These are phyloP conservation scores for Epinephelus moara DNA, from an alignment of 2,113 vertebrate genomes.

Conservation along the genomic window DNA sequence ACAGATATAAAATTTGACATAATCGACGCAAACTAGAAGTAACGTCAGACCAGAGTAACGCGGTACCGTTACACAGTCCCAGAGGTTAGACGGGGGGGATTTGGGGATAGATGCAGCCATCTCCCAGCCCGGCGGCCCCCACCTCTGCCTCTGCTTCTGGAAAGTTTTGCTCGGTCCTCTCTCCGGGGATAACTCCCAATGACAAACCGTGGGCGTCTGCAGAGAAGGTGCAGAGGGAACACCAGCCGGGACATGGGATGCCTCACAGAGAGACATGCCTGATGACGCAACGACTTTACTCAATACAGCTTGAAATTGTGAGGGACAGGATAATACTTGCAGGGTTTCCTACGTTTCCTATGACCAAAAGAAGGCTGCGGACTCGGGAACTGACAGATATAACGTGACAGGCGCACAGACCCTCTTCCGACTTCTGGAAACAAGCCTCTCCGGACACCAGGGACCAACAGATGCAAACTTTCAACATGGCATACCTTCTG, in stretches of 20 bases:
- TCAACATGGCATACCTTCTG: conserved; percentile 30
- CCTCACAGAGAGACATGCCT: conserved; percentile 59
- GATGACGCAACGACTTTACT: conserved; percentile 80
- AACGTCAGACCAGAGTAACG: background rate
- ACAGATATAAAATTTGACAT: background rate
- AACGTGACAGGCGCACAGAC: conserved; percentile 66
- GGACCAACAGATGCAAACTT: conserved; percentile 14
- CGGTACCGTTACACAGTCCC: too few relatives aligned
- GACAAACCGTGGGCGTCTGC: conserved; percentile 45
- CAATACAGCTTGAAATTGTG: conserved; percentile 52
- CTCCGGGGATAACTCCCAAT: background rate
- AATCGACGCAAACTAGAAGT: too few relatives aligned
- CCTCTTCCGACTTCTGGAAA: conserved; percentile 27
- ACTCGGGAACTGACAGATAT: conserved; percentile 57
- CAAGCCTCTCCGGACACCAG: conserved; percentile 6
- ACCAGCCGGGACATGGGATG: conserved; percentile 47
- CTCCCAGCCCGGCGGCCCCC: background rate
- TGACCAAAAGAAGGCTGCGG: conserved; percentile 57
- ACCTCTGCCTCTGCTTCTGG: background rate
- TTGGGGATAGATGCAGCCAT: background rate
- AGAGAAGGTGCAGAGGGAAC: conserved; percentile 35
- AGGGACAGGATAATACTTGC: conserved; percentile 75
- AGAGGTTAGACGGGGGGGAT: background rate
- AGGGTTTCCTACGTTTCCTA: conserved; percentile 67
- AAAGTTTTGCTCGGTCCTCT: conserved; percentile 10